Evolutionary conservation across 2,888 invertebrate genomes (phyloP), one percentile per base, ranked within the genome.

Genomic region (Melipona beecheii): DNA sequence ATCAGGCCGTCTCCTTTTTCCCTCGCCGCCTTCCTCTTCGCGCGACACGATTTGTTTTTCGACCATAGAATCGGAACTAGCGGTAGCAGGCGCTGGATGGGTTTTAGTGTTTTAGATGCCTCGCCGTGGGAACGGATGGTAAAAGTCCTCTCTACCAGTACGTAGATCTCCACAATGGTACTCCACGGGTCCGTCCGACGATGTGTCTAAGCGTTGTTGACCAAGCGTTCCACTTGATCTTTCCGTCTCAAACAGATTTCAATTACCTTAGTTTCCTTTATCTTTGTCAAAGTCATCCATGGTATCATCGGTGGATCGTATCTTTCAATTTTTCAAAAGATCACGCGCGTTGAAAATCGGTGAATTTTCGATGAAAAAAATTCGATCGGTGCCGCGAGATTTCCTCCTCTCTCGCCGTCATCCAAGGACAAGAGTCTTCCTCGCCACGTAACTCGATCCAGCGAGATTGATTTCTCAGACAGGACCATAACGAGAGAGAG

Each of bases 391-490:
- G 69, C 68, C 66, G 56, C 71, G 49, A 43, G 68, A 75, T 78
- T 78, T 80, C 74, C 84, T 31, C 60, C 27, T 78, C 77, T 71
- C n/a, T 76, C 31, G 36, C 27, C 21, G 21, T 36, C 19, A 54
- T 21, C 62, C 70, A 17, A 69, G 76, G 74, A 73, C 78, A 70
- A 19, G 70, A 83, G 65, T 62, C 84, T 56, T 81, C 73, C 56
- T 36, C 52, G 78, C 69, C 86, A 83, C 86, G 93, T 92, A 93
- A 93, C 89, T 91, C 89, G 90, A 93, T 92, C 92, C 91, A 79
- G 77, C 82, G 87, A 91, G 92, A 93, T 92, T 93, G 93, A 93
- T 94, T 93, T 93, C 91, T 92, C 90, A 91, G 91, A 89, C 92
- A 86, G 86, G 87, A 90, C 68, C 80, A 91, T 88, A 91, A 78